phyloP scores from a whole-genome alignment of 2,797 vertebrate species.

The Masticophis lateralis region DNA sequence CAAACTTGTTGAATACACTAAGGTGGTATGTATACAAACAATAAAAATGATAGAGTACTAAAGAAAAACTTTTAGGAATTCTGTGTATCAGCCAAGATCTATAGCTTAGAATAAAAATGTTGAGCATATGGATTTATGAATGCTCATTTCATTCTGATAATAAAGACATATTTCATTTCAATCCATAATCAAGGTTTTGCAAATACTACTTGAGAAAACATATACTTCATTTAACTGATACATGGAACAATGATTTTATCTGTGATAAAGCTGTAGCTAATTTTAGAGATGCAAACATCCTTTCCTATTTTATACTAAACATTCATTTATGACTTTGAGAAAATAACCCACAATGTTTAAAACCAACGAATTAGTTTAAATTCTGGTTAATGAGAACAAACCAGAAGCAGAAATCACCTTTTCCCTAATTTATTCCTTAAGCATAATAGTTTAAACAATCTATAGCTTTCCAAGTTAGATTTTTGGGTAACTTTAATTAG shows the following conservation, averaged over 20 bases:
- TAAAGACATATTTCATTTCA: background rate
- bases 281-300: background rate
- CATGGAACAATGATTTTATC: background rate
- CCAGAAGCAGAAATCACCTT: background rate
- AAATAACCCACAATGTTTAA: background rate
- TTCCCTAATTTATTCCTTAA: background rate
- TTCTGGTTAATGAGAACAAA: background rate
- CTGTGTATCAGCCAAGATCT: constrained; percentile 15
- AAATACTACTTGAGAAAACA: background rate
- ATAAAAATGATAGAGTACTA: constrained; percentile 9
- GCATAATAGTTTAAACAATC: background rate
- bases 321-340: background rate
- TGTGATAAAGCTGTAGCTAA: background rate
- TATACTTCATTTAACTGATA: background rate
- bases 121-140: constrained; percentile 18
- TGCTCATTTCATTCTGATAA: background rate
- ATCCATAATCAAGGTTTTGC: background rate
- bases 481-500: background rate
- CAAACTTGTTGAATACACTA: background rate
- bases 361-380: background rate
- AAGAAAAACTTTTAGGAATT: background rate
- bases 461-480: background rate
- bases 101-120: constrained; percentile 1
- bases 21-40: background rate
- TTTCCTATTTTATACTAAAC: background rate